A percentile compares a stretch with the other conserved stretches of the same genome.
phyloP scores from a whole-genome alignment of 2,113 vertebrate genomes.

The Macquaria australasica region DNA sequence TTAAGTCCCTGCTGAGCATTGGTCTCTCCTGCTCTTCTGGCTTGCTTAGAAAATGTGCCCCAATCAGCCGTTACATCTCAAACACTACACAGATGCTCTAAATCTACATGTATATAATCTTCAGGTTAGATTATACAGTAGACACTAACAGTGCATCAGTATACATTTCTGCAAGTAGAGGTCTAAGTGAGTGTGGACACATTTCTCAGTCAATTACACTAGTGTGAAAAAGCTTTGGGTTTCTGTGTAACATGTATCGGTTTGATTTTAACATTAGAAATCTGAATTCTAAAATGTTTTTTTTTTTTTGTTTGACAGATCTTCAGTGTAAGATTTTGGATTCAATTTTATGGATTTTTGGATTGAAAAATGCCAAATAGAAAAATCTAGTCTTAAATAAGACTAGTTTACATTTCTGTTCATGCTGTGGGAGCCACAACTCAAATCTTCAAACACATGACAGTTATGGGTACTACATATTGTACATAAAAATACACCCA shows the following conservation, averaged over 20 bases:
- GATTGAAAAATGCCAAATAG: not conserved
- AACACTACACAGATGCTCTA: not conserved
- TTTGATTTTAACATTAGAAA: not conserved
- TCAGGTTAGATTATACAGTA: not conserved
- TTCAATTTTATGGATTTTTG: not conserved
- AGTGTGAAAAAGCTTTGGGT: not conserved
- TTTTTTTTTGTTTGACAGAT: not conserved
- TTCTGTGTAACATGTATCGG: not conserved
- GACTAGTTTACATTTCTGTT: not conserved
- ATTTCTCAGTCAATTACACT: not conserved
- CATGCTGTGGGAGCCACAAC: too few species aligned
- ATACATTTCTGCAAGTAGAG: not conserved
- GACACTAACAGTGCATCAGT: not conserved
- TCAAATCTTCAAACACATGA: not conserved
- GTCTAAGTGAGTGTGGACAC: not conserved
- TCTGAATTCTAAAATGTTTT: not conserved
- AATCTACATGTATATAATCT: slow-evolving; percentile 4
- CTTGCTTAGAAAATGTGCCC: slow-evolving; percentile 33
- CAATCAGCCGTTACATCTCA: slow-evolving; percentile 27
- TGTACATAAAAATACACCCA: not conserved
- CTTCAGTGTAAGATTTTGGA: not conserved
- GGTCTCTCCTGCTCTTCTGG: slow-evolving; percentile 55
- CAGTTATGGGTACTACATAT: not conserved
- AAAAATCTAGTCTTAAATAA: not conserved
- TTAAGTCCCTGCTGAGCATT: slow-evolving; percentile 63